Evolutionary conservation across 92 coral and sea anemone species (phyloP).

Genomic region (Anthopleura xanthogrammica): DNA sequence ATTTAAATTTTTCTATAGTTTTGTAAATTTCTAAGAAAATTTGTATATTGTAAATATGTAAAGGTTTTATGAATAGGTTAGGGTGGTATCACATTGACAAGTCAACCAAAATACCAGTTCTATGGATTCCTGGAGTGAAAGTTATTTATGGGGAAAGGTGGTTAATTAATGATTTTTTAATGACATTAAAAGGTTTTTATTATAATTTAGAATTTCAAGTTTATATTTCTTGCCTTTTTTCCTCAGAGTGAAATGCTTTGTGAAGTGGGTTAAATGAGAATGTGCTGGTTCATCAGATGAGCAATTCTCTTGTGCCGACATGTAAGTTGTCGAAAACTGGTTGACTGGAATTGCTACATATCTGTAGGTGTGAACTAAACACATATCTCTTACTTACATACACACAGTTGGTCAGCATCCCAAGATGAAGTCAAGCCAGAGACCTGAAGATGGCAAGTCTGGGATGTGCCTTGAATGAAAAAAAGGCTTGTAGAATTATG

Average conservation of each 20-base stretch:
- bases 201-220: slow-evolving; percentile 9
- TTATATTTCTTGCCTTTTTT: slow-evolving; percentile 25
- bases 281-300: slow-evolving; percentile 19
- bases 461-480: background rate
- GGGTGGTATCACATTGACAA: background rate
- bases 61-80: background rate
- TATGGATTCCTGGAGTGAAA: background rate
- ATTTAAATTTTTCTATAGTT: slow-evolving; percentile 1
- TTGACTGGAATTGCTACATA: background rate
- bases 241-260: slow-evolving; percentile 36
- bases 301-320: slow-evolving; percentile 13
- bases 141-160: background rate
- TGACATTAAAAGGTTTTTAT: background rate
- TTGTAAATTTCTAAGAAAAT: slow-evolving; percentile 4
- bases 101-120: background rate
- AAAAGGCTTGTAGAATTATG: slow-evolving; percentile 21
- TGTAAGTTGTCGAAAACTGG: slow-evolving; percentile 24
- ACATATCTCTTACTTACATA: background rate
- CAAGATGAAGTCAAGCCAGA: background rate
- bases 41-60: slow-evolving; percentile 8
- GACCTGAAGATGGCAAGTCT: background rate
- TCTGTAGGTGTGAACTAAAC: background rate
- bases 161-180: background rate
- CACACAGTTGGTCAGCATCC: background rate
- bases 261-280: slow-evolving; percentile 5